Conservation (phyloP, 2,888 invertebrate genomes). For the Lypha dubia region DNA sequence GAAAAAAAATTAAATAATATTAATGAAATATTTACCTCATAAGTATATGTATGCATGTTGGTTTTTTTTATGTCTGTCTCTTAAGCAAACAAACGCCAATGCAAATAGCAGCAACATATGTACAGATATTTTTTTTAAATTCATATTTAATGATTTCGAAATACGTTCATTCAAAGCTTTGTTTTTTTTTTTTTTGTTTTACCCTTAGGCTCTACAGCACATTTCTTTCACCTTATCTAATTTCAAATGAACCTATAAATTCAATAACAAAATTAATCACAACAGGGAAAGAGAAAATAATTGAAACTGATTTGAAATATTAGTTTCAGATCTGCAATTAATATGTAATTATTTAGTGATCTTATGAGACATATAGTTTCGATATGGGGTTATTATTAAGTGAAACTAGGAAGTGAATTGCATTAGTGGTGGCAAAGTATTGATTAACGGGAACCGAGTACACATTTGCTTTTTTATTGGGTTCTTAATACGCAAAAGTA, state of each 20-base stretch:
- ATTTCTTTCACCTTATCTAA: slow-evolving; percentile 17
- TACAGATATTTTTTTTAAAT: too few relatives aligned
- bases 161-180: not conserved
- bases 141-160: not conserved
- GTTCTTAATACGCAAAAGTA: too few relatives aligned
- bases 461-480: too few relatives aligned
- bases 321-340: not conserved
- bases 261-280: not conserved
- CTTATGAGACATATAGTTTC: not conserved
- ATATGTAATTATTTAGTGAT: not conserved
- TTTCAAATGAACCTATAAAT: slow-evolving; percentile 22
- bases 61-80: slow-evolving; percentile 8
- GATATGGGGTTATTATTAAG: too few relatives aligned
- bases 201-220: not conserved
- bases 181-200: slow-evolving; percentile 4
- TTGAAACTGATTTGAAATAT: not conserved
- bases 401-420: not conserved
- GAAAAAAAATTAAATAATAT: slow-evolving; percentile 18
- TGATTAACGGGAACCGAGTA: too few relatives aligned
- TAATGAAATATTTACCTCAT: slow-evolving; percentile 30
- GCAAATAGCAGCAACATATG: slow-evolving; percentile 21
- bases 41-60: too few relatives aligned
- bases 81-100: slow-evolving; percentile 34
- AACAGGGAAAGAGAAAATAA: slow-evolving; percentile 15
- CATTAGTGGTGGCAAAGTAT: too few relatives aligned